Base-by-base conservation (phyloP, 2,113 vertebrate species). In the Orcinus orca region DNA sequence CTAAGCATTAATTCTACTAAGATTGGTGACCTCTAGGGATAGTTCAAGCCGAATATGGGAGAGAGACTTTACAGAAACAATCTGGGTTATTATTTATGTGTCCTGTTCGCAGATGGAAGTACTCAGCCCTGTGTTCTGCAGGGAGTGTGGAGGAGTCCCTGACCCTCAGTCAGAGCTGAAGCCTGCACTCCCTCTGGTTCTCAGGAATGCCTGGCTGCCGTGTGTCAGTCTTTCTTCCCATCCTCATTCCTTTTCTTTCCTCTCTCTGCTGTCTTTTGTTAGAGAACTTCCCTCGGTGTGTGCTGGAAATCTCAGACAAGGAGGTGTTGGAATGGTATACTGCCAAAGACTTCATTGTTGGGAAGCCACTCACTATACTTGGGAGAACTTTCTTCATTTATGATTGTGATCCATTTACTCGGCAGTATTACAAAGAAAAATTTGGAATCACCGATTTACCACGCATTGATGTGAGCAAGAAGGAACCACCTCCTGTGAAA, bases 271-370 rank as follows among this genome's bases (percentile, higher is more conserved):
- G 5, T 73, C 6, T 92, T 29, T 14, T 44, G 8, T 88, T 81
- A 99, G 99, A 98, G 70, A 94, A 95, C 23, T 99, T 99, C 93
- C 99, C 99, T 26, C 98, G 98, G 74, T 99, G 99, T 89, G 99
- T 99, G 88, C 98, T 99, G 96, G 99, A 99, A 97, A 96, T 99
- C 65, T 99, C 99, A 3, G 96, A 98, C 8, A 94, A 99, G 2
- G 99, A 99, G n/a, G 99, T 99, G 23, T 97, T 98, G 4, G 99
- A 99, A 97, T 99, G 99, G 98, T 99, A 98, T 92, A 99, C 99
- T 20, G 99, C 99, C 58, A 99, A 98, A 97, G 99, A 99, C 98
- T 99, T 99, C 98, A 98, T 96, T 41, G 96, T 99, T 0, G 99
- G 99, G 31, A 98, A 99, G 95, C 97, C 98, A 0, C 31, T 99